Evolutionary conservation across 2,888 invertebrate species (phyloP), one percentile per base, ranked within the genome.

Genomic region (Pycnomerus fuliginosus): DNA sequence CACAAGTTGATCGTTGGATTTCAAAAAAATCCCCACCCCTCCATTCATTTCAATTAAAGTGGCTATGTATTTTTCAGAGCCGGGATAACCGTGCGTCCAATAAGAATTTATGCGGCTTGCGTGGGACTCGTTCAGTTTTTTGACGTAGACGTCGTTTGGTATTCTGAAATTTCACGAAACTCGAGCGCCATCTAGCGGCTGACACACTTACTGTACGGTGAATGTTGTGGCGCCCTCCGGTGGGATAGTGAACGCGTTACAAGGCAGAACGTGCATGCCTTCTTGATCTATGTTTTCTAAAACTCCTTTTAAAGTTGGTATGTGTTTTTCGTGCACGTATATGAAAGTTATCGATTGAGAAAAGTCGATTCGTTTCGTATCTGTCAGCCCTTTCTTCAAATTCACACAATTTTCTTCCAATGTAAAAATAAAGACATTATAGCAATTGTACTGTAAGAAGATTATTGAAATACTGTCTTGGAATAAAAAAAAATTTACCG

Each of bases 21-120:
- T 71, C 2, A 65, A 49, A 49, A 68, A 72, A 2, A 73, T 42
- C 11, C 73, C 73, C 11, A 61, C 28, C 4, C 69, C 67, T 13
- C 60, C 64, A 40, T 72, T 73, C 40, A 64, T 50, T 44, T 59
- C 60, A 16, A 72, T 55, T 10, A 70, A 40, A 20, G 53, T 50
- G 2, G 41, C 43, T 11, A 73, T 28, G 33, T 62, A 66, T 15
- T 62, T 57, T 10, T 66, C 67, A 4, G 64, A 52, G 11, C 61
- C 54, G 10, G 54, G 40, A 45, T 55, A 58, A 28, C 52, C 56
- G 33, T 69, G 68, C 11, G 69, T 67, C 71, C 71, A 73, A 16
- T 55, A 33, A 0, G 55, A 42, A 47, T 70, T 65, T 44, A 72
- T 63, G 2, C 56, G 31, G 1, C 56, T 37, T 1, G 64, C 52